Evolutionary conservation across 2,888 invertebrate genomes (phyloP).

Genomic region (Caenorhabditis parvicauda): DNA sequence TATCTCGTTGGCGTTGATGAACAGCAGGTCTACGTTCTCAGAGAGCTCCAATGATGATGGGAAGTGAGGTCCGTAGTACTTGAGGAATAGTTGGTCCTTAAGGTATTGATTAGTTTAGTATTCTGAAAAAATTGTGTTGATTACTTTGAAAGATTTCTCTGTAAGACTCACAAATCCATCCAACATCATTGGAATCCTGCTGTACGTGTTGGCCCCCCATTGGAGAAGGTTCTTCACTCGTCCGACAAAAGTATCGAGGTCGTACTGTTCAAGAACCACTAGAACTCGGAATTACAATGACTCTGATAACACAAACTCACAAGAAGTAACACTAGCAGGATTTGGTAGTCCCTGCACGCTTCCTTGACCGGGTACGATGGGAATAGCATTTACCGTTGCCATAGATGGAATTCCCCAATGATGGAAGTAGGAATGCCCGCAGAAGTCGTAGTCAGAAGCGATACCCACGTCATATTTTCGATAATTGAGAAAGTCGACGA

Average conservation of each 20-base stretch:
- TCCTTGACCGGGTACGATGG: constrained; percentile 15
- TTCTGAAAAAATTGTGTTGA: neutral
- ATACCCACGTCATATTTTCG: constrained; percentile 29
- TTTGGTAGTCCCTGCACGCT: constrained; percentile 14
- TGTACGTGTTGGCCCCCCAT: constrained; percentile 20
- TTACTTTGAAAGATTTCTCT: neutral
- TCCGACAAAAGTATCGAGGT: constrained; percentile 9
- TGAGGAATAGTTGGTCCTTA: constrained; percentile 3
- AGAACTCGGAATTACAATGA: neutral
- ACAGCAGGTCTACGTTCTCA: constrained; percentile 16
- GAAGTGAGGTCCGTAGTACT: constrained; percentile 9
- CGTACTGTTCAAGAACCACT: constrained; percentile 16
- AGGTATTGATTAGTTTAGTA: neutral
- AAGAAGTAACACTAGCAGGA: constrained; percentile 12
- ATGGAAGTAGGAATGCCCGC: constrained; percentile 17
- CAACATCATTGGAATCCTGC: neutral
- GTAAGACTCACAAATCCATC: too few relatives aligned
- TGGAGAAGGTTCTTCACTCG: constrained; percentile 12
- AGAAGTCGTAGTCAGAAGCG: constrained; percentile 26
- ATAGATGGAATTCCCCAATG: constrained; percentile 21
- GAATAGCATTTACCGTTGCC: constrained; percentile 10
- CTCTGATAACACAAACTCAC: constrained; percentile 3
- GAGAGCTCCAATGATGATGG: constrained; percentile 1
- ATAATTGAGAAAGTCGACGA: constrained; percentile 9
- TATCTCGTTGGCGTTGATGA: constrained; percentile 47